A percentile compares a stretch with the other conserved stretches of the same genome.
phyloP scores from a whole-genome alignment of 2,113 vertebrate genomes.

The Trematomus loennbergii region DNA sequence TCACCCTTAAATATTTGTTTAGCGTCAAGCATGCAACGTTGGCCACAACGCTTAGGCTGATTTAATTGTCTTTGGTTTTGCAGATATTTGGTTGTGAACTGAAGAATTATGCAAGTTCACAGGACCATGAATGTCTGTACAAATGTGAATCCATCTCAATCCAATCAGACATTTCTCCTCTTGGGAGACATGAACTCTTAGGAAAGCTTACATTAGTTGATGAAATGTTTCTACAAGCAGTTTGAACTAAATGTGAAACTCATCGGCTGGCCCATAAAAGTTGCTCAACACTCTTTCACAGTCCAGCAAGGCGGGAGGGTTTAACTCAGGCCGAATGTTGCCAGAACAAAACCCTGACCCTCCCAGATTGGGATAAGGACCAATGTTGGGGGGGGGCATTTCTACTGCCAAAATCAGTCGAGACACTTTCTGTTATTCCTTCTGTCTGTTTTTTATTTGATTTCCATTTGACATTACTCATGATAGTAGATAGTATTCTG shows the following conservation, averaged over 20 bases:
- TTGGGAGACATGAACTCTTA: not conserved
- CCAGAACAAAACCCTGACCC: not conserved
- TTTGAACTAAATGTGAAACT: not conserved
- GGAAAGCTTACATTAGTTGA: too few species aligned
- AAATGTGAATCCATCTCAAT: not conserved
- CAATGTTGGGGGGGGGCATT: not conserved
- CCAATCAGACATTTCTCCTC: not conserved
- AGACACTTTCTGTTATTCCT: not conserved
- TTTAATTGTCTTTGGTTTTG: not conserved
- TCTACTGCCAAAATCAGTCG: not conserved
- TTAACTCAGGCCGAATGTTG: too few species aligned
- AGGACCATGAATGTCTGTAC: not conserved
- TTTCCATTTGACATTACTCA: too few species aligned
- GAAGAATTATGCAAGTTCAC: not conserved
- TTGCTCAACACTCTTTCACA: not conserved
- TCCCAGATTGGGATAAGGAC: not conserved
- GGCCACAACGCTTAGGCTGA: too few species aligned
- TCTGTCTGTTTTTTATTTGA: not conserved
- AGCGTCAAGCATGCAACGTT: too few species aligned
- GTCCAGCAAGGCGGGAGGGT: not conserved
- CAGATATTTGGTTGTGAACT: not conserved
- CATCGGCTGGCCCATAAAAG: not conserved
- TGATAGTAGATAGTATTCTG: too few species aligned
- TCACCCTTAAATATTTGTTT: too few species aligned
- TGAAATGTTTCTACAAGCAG: not conserved